These are phyloP conservation scores for Ceyx cyanopectus DNA, from an alignment of 2,113 vertebrate species.

Conservation along the genomic window DNA sequence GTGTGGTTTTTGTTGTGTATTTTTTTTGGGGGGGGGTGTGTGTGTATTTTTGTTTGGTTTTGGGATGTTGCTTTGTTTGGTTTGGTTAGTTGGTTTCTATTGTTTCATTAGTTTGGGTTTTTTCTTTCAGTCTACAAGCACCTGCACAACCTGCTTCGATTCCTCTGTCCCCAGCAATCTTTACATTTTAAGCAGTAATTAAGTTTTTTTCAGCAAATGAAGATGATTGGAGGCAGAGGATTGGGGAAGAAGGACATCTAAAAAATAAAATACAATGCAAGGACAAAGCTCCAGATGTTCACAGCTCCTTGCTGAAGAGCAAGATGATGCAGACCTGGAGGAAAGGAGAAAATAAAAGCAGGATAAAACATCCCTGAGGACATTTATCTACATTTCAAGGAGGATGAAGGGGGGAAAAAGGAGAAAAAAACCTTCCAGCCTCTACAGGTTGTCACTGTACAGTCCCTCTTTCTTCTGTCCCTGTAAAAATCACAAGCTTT, in stretches of 20 bases:
- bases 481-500: neutral
- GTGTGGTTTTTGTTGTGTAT: no score
- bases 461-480: neutral
- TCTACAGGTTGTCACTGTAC: neutral
- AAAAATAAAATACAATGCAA: neutral
- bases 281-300: neutral
- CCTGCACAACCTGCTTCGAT: no score
- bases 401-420: no score
- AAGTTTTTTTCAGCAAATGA: neutral
- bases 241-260: neutral
- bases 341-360: neutral
- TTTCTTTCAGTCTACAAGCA: no score
- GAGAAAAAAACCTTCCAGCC: neutral
- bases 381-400: neutral
- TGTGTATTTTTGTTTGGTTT: no score
- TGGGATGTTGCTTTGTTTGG: no score
- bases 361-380: neutral
- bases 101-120: no score
- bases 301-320: neutral
- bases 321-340: neutral
- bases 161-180: neutral
- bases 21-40: no score
- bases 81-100: no score
- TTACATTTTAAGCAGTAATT: neutral
- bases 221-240: neutral